Percentiles rank a stretch among this genome's conserved stretches.
Evolutionary conservation across 2,888 invertebrate genomes (phyloP).

Genomic region (Nemoura dubitans): DNA sequence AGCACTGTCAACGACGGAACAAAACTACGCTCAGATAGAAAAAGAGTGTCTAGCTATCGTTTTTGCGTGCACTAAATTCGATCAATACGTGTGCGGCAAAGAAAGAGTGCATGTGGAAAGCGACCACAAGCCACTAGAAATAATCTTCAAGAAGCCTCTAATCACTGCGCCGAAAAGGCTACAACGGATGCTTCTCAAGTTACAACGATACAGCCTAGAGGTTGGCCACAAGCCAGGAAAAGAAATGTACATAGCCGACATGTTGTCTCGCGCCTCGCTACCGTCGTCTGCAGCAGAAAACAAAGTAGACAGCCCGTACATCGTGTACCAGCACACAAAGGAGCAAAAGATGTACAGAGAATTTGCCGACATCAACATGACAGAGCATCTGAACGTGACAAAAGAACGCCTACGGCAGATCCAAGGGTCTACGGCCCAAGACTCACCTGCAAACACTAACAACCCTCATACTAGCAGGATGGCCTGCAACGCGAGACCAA

Average conservation of each 20-base stretch:
- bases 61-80: conserved; percentile 52
- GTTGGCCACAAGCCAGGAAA: conserved; percentile 47
- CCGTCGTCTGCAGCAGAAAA: no score
- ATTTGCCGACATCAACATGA: no score
- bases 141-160: conserved; percentile 52
- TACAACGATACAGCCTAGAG: conserved; percentile 49
- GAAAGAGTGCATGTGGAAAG: conserved; percentile 53
- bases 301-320: no score
- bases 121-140: conserved; percentile 54
- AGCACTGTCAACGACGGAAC: conserved; percentile 53
- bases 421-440: no score
- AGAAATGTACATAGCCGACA: no score
- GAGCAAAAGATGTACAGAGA: no score
- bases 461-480: no score
- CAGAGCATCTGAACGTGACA: no score
- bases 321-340: no score
- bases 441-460: no score
- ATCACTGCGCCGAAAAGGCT: conserved; percentile 46
- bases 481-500: no score
- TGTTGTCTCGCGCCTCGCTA: conserved; percentile 51
- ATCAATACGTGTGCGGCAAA: conserved; percentile 53
- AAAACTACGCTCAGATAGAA: conserved; percentile 50
- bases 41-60: conserved; percentile 51
- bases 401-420: no score
- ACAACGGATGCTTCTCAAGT: conserved; percentile 51